These are phyloP conservation scores for Spea multiplicata DNA, from an alignment of 2,113 vertebrate genomes.

Conservation along the genomic window DNA sequence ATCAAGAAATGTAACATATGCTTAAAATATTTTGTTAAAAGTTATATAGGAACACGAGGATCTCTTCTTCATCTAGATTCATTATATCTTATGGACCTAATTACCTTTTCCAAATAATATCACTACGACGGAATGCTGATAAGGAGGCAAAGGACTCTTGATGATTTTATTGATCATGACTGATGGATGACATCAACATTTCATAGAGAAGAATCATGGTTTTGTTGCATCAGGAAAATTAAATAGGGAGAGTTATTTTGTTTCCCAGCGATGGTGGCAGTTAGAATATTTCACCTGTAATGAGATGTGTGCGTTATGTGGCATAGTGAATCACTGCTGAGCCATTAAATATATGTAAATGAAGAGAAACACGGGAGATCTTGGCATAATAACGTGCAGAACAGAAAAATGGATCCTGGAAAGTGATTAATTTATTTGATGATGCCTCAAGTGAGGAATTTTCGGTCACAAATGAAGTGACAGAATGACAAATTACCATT, in stretches of 20 bases:
- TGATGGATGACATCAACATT: slow-evolving; percentile 85
- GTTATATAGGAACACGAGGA: slow-evolving; percentile 65
- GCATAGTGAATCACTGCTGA: slow-evolving; percentile 95
- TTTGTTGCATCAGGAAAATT: slow-evolving; percentile 87
- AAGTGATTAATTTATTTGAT: slow-evolving; percentile 99
- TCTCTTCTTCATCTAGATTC: slow-evolving; percentile 79
- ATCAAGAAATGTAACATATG: slow-evolving; percentile 60
- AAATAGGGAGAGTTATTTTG: slow-evolving; percentile 87
- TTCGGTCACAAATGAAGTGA: slow-evolving; percentile 99
- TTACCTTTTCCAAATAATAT: slow-evolving; percentile 77
- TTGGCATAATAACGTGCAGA: slow-evolving; percentile 93
- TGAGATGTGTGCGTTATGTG: slow-evolving; percentile 87
- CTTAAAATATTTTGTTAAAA: slow-evolving; percentile 68
- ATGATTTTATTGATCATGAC: slow-evolving; percentile 85
- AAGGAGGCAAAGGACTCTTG: slow-evolving; percentile 66
- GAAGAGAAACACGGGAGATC: slow-evolving; percentile 98
- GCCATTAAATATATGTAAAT: slow-evolving; percentile 99
- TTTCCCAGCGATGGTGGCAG: slow-evolving; percentile 88
- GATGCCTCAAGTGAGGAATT: slow-evolving; percentile 99
- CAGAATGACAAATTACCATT: slow-evolving; percentile 99
- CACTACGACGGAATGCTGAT: slow-evolving; percentile 63
- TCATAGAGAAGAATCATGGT: slow-evolving; percentile 85
- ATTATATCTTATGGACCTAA: slow-evolving; percentile 80
- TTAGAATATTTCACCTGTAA: slow-evolving; percentile 97
- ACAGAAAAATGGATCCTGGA: slow-evolving; percentile 99